Base-by-base conservation (phyloP, 2,888 invertebrate genomes). In the Sminthurides aquaticus region DNA sequence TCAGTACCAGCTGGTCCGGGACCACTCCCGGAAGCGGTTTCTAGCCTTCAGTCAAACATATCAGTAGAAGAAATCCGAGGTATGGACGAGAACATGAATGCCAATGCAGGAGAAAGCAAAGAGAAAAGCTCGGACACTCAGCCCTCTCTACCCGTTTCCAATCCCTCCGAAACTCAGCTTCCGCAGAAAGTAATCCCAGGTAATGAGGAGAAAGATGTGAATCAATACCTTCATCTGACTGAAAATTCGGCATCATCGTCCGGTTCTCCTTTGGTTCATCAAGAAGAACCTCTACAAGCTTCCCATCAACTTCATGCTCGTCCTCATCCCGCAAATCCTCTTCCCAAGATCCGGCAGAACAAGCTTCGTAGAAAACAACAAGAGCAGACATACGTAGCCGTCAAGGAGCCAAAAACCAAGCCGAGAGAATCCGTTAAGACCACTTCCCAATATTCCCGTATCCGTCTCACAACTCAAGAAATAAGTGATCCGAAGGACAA, bases 371-470 rank as follows among this genome's bases (percentile, higher is more conserved):
- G n/a, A n/a, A 5, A 11, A 15, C 43, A 34, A 34, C 43, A 5
- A 5, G 5, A 5, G 43, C 43, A 34, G 5, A 34, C 43, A 5
- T 11, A 5, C 8, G 8, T 15, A 15, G 15, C 43, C 43, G 15
- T 15, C 8, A 34, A 34, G 15, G 43, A 5, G 5, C 43, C 3
- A 1, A 55, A 18, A 22, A 25, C 20, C 5, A 22, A 25, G 56
- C 24, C 48, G 11, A 26, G 25, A 25, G 27, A 26, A 18, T 59
- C 60, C 20, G 43, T 64, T 20, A 27, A 34, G 15, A 64, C 60
- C 2, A 34, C 22, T 22, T 55, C 64, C 3, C 55, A 64, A 43
- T 65, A 67, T 26, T 67, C 67, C 5, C 62, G 65, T 2, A 67
- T 67, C 27, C 62, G 67, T 1, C n/a, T 49, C 29, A 57, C 43